Evolutionary conservation across 2,113 vertebrate species (phyloP).

Genomic region (Sisor rabdophorus): DNA sequence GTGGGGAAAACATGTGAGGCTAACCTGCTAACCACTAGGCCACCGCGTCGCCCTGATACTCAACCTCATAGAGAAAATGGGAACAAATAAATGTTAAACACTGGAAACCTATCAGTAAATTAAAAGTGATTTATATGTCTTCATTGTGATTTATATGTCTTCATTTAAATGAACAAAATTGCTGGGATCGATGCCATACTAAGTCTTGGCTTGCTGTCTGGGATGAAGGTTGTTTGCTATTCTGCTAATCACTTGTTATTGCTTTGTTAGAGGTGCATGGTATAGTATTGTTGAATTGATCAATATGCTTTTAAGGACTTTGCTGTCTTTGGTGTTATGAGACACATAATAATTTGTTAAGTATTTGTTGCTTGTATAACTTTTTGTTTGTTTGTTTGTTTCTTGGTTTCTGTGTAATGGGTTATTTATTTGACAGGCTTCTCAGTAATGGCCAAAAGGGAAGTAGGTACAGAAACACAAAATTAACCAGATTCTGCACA

Average conservation of each 20-base stretch:
- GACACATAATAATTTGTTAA: conserved; percentile 14
- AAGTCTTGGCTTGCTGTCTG: conserved; percentile 11
- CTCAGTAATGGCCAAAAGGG: conserved; percentile 4
- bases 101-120: conserved; percentile 34
- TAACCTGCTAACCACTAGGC: no score
- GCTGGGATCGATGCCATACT: background rate
- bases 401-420: conserved; percentile 23
- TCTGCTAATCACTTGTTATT: conserved; percentile 20
- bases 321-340: background rate
- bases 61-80: conserved; percentile 6
- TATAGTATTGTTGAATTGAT: conserved; percentile 11
- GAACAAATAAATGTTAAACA: conserved; percentile 22
- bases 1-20: no score
- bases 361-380: conserved; percentile 9
- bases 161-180: conserved; percentile 20
- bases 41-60: conserved; percentile 22
- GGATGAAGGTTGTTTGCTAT: conserved; percentile 12
- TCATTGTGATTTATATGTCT: no score
- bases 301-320: conserved; percentile 7
- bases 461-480: conserved; percentile 13
- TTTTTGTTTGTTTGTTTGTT: conserved; percentile 21
- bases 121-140: conserved; percentile 37
- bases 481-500: conserved; percentile 14
- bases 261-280: background rate
- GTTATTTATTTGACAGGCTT: conserved; percentile 30